These are phyloP conservation scores for Ophiodon elongatus DNA, from an alignment of 2,113 vertebrate genomes.

Conservation along the genomic window DNA sequence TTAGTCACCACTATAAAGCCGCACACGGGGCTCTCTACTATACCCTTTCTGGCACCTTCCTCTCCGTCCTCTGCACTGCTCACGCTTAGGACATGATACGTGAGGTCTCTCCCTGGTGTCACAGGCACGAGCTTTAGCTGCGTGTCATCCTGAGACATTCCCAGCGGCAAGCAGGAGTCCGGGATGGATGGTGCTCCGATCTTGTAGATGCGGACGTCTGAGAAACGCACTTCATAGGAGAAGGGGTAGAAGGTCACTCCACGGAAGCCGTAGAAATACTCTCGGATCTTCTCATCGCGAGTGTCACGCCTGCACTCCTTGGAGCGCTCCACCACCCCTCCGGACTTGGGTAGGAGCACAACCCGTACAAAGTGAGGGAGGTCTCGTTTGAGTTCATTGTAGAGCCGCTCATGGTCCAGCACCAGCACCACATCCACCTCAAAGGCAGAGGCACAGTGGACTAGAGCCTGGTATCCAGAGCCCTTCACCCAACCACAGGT, in stretches of 20 bases:
- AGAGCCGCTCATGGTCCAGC: constrained; percentile 96
- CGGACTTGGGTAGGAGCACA: constrained; percentile 94
- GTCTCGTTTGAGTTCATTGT: constrained; percentile 96
- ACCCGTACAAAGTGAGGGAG: constrained; percentile 96
- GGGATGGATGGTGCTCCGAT: constrained; percentile 97
- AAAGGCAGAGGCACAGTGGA: constrained; percentile 96
- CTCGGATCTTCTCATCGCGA: constrained; percentile 94
- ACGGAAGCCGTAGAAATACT: constrained; percentile 98
- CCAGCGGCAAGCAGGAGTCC: constrained; percentile 95
- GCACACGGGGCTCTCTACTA: constrained; percentile 93
- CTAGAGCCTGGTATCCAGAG: constrained; percentile 96
- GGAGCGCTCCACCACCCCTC: constrained; percentile 94
- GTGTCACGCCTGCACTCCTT: constrained; percentile 95
- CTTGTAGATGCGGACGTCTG: constrained; percentile 97
- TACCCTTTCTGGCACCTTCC: constrained; percentile 80
- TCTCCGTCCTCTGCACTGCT: constrained; percentile 91
- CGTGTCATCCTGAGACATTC: constrained; percentile 98
- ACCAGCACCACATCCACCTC: constrained; percentile 98
- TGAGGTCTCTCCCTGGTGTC: constrained; percentile 95
- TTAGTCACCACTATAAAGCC: constrained; percentile 97
- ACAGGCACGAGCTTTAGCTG: constrained; percentile 97
- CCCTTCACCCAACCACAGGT: constrained; percentile 99
- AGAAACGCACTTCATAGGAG: constrained; percentile 96
- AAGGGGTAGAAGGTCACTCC: constrained; percentile 94
- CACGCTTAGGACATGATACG: constrained; percentile 96